Conservation (phyloP, 2,888 invertebrate genomes). For the Tribolium freemani region DNA sequence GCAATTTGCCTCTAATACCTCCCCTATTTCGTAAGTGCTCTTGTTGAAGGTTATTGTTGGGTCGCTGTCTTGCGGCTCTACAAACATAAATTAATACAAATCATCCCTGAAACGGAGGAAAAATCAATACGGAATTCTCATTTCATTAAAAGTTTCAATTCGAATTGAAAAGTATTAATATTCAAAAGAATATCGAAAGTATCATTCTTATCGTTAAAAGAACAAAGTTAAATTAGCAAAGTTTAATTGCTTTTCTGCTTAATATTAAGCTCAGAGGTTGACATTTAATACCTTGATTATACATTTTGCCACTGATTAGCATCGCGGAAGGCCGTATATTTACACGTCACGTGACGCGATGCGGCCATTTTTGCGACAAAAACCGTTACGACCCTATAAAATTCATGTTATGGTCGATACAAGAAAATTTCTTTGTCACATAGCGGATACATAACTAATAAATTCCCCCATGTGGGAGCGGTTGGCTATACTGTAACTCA, state of each 20-base stretch:
- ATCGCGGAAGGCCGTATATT: no score
- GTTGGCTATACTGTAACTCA: constrained; percentile 67
- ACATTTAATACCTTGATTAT: constrained; percentile 5
- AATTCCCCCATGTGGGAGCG: neutral
- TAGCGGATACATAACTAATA: neutral
- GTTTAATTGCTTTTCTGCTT: constrained; percentile 36
- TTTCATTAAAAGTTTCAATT: constrained; percentile 25
- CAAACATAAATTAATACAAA: neutral
- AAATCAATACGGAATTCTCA: neutral
- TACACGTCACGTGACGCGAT: neutral
- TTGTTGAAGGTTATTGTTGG: constrained; percentile 82
- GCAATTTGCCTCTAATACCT: constrained; percentile 80
- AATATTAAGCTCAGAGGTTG: constrained; percentile 14
- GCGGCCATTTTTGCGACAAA: no score
- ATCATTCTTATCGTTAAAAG: neutral
- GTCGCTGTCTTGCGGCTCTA: constrained; percentile 77
- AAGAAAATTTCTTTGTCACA: neutral
- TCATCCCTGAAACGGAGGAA: neutral
- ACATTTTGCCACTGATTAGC: neutral
- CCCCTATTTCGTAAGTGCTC: constrained; percentile 76
- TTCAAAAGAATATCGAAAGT: constrained; percentile 11
- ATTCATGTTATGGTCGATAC: neutral
- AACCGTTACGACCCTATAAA: no score
- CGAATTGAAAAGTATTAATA: constrained; percentile 32
- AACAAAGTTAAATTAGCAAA: constrained; percentile 35